phyloP scores from a whole-genome alignment of 2,113 vertebrate species.

The Nestor notabilis region DNA sequence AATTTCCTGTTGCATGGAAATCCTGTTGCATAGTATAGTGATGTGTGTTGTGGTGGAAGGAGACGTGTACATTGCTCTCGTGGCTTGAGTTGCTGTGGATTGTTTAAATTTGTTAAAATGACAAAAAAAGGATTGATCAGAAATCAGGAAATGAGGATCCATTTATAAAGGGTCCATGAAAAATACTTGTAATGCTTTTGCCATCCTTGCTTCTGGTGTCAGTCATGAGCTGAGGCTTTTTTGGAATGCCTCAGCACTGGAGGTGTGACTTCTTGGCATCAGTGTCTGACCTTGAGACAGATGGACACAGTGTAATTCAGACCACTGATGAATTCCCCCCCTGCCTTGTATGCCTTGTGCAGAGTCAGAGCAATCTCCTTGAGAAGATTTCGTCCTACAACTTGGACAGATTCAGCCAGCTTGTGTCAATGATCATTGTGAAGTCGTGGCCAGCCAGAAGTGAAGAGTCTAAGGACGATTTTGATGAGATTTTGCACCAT shows the following conservation, averaged over 20 bases:
- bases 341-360: background rate
- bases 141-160: background rate
- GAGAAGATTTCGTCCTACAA: background rate
- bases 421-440: slow-evolving; percentile 84
- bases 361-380: slow-evolving; percentile 67
- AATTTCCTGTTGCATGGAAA: background rate
- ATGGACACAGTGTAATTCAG: accelerated
- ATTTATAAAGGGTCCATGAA: background rate
- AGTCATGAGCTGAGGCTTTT: accelerated
- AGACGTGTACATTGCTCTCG: background rate
- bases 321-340: background rate
- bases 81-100: background rate
- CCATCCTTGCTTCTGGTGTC: background rate
- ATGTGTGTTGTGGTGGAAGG: background rate
- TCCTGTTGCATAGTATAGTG: background rate
- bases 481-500: slow-evolving; percentile 77
- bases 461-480: background rate
- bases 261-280: background rate
- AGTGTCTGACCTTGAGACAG: background rate
- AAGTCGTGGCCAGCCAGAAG: slow-evolving; percentile 82
- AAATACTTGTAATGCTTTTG: background rate
- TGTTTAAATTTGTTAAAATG: background rate
- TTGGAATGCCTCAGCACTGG: background rate
- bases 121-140: background rate
- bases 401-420: slow-evolving; percentile 73